Conservation (phyloP, 2,797 vertebrate species). For the Okamejei kenojei region DNA sequence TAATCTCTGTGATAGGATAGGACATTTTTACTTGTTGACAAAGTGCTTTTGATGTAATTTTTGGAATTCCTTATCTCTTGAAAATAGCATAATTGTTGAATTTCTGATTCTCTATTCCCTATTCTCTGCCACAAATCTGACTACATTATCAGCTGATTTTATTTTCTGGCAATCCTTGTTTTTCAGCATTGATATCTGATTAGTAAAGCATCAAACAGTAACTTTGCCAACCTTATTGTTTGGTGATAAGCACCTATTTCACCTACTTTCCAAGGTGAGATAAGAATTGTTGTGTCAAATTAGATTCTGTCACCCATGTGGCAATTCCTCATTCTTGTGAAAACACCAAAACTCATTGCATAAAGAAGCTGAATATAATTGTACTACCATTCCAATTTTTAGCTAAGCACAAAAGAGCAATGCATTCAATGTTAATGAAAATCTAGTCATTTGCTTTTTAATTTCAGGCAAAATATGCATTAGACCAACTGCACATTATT, state of each 20-base stretch:
- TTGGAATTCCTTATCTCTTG: not conserved
- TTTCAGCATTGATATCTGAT: not conserved
- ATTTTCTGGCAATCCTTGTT: not conserved
- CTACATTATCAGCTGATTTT: not conserved
- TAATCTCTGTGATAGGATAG: not conserved
- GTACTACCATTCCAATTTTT: not conserved
- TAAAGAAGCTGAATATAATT: not conserved
- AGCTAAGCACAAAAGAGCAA: not conserved
- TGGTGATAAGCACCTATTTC: not conserved
- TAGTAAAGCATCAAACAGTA: not conserved
- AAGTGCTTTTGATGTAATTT: not conserved
- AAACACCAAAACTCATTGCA: not conserved
- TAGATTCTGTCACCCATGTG: not conserved
- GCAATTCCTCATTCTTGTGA: not conserved
- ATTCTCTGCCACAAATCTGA: not conserved
- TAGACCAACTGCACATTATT: conserved; percentile 22
- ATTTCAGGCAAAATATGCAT: conserved; percentile 36
- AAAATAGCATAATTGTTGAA: not conserved
- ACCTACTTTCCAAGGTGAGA: not conserved
- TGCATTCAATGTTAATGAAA: not conserved
- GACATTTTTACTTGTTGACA: not conserved
- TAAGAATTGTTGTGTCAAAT: not conserved
- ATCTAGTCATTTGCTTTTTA: not conserved
- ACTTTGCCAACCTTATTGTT: not conserved
- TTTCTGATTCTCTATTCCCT: not conserved